A percentile compares a stretch with the other conserved stretches of the same genome.
Conservation (phyloP, 1,140 invertebrate genomes). For the Caenorhabditis briggsae region DNA sequence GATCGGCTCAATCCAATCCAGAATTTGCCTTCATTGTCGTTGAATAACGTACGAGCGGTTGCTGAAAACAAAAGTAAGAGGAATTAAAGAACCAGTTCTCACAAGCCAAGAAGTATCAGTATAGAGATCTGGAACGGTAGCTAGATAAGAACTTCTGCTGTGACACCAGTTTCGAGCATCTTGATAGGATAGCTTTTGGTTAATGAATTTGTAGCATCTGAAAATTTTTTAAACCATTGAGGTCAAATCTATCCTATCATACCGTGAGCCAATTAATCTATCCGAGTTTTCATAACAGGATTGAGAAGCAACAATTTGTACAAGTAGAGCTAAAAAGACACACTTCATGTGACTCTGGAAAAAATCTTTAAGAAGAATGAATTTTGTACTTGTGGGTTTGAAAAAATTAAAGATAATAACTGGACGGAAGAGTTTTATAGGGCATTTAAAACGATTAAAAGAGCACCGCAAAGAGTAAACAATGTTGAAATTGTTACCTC, state of each 20-base stretch:
- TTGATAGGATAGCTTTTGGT: not conserved
- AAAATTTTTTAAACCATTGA: not conserved
- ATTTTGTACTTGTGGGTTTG: not conserved
- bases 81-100: too few relatives aligned
- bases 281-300: not conserved
- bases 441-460: conserved; percentile 7
- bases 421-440: not conserved
- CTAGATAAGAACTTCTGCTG: not conserved
- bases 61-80: not conserved
- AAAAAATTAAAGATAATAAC: not conserved
- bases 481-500: too few relatives aligned
- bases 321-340: not conserved
- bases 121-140: not conserved
- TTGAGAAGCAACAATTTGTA: not conserved
- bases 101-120: conserved; percentile 7
- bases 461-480: not conserved
- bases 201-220: conserved; percentile 2
- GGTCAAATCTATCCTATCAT: too few relatives aligned
- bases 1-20: not conserved
- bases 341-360: not conserved
- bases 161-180: not conserved
- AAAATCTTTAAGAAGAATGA: not conserved
- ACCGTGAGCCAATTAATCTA: not conserved
- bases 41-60: not conserved
- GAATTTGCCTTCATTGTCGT: not conserved